These are phyloP conservation scores for mouse (Mus musculus) DNA, from an alignment of 2,113 vertebrate species.

Conservation along the genomic window DNA sequence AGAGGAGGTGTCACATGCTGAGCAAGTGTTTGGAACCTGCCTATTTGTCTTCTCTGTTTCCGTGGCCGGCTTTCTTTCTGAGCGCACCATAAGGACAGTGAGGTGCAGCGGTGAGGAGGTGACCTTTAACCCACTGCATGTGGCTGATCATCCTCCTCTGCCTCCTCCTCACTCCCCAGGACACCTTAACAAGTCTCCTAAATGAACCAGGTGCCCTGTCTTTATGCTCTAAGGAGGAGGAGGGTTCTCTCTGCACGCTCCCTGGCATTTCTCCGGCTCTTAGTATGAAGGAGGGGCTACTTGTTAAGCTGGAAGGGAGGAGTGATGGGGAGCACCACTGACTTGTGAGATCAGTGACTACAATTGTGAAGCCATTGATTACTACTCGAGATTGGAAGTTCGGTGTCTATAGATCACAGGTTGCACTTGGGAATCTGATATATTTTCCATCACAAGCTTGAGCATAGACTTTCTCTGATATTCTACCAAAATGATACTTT, in stretches of 20 bases:
- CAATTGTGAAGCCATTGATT: background rate
- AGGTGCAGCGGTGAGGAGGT: rapidly evolving
- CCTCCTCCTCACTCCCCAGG: background rate
- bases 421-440: background rate
- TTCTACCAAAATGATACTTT: background rate
- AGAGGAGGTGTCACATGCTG: background rate
- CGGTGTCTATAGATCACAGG: rapidly evolving
- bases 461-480: background rate
- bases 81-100: background rate
- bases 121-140: background rate
- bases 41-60: background rate
- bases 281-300: background rate
- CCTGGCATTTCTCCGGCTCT: background rate
- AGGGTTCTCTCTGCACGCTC: background rate
- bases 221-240: background rate
- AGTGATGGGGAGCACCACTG: background rate
- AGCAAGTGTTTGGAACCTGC: background rate
- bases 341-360: background rate
- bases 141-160: too few relatives aligned
- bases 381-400: background rate
- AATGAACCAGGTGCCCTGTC: background rate
- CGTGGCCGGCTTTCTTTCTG: background rate
- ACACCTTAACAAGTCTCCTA: background rate
- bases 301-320: too few relatives aligned
- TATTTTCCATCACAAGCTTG: background rate